A percentile compares a stretch with the other conserved stretches of the same genome.
Evolutionary conservation across 2,113 vertebrate genomes (phyloP).

Genomic region (Gopherus flavomarginatus): DNA sequence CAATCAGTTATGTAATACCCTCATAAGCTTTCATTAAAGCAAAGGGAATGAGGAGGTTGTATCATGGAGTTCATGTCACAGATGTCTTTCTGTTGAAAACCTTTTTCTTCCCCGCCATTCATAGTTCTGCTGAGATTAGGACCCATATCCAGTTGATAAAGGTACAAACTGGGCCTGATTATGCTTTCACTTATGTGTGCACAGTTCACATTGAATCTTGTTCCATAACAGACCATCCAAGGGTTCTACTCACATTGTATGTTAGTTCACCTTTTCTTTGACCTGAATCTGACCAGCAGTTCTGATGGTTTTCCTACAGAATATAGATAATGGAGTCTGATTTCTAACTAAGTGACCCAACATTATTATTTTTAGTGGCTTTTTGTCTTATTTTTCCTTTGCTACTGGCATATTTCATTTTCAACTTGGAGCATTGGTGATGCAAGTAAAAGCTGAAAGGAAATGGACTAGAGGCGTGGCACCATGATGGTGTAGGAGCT

Average conservation of each 20-base stretch:
- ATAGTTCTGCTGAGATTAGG: not conserved
- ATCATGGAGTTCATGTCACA: not conserved
- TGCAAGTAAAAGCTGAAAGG: not conserved
- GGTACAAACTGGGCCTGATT: not conserved
- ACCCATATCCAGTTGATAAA: not conserved
- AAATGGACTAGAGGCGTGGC: not conserved
- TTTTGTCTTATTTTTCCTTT: not conserved
- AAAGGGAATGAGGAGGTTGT: not conserved
- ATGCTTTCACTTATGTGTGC: not conserved
- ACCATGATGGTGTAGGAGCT: not conserved
- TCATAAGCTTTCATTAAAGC: not conserved
- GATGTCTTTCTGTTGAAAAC: not conserved
- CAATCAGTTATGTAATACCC: not conserved
- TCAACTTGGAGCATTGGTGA: not conserved
- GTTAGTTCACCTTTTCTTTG: not conserved
- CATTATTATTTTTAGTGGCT: not conserved
- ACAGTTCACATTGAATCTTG: not conserved
- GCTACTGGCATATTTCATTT: not conserved
- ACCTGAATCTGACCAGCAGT: not conserved
- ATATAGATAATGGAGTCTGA: not conserved
- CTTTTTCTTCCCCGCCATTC: not conserved
- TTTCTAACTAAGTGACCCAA: not conserved
- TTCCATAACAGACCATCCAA: not conserved
- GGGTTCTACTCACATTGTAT: not conserved
- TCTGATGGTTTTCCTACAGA: not conserved